Evolutionary conservation across 2,113 vertebrate species (phyloP).

Genomic region (Cromileptes altivelis): DNA sequence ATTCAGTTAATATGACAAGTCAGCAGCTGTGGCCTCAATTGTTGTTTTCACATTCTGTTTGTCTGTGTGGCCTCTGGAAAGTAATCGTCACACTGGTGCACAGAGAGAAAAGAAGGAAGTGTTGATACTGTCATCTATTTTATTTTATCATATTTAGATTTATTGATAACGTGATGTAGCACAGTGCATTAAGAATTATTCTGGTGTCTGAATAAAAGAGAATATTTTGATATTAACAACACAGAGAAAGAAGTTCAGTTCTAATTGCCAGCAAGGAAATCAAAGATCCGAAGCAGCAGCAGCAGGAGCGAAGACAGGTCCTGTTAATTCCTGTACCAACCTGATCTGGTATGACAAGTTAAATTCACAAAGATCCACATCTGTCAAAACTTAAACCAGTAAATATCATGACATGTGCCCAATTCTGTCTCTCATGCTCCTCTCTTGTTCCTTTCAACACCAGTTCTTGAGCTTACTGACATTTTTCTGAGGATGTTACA

Average conservation of each 20-base stretch:
- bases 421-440: slow-evolving; percentile 1
- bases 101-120: background rate
- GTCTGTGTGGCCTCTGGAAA: background rate
- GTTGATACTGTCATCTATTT: background rate
- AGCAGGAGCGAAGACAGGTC: background rate
- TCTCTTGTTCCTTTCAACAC: slow-evolving; percentile 13
- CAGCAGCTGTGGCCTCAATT: slow-evolving; percentile 46
- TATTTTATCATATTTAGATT: background rate
- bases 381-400: slow-evolving; percentile 36
- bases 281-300: slow-evolving; percentile 2
- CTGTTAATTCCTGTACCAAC: background rate
- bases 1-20: slow-evolving; percentile 36
- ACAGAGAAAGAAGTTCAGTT: background rate
- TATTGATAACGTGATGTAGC: background rate
- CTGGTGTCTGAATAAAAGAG: background rate
- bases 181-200: background rate
- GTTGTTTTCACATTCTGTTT: background rate
- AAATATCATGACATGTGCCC: slow-evolving; percentile 25
- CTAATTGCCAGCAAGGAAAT: background rate
- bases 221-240: background rate
- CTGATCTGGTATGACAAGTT: background rate
- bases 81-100: background rate
- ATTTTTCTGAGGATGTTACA: slow-evolving; percentile 39
- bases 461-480: slow-evolving; percentile 39
- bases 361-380: slow-evolving; percentile 23